phyloP scores from a whole-genome alignment of 1,140 invertebrate genomes.

The Aethina tumida region DNA sequence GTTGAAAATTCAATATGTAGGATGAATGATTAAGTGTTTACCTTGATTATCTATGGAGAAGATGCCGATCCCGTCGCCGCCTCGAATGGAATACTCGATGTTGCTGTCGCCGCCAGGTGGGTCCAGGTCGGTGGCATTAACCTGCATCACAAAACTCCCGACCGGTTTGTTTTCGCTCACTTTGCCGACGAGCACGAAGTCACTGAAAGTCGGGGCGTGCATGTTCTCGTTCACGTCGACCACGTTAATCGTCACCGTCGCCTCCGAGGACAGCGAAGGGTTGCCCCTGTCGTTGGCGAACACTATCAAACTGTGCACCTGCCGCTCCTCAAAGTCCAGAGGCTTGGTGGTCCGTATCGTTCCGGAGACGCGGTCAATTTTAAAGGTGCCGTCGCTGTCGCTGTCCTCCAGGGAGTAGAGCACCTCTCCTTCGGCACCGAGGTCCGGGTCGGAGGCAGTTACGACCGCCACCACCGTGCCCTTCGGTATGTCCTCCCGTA shows the following conservation, averaged over 20 bases:
- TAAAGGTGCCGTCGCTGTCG: constrained; percentile 52
- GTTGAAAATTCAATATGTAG: too few species aligned
- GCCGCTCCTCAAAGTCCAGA: constrained; percentile 77
- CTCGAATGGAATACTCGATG: constrained; percentile 77
- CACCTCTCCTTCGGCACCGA: constrained; percentile 67
- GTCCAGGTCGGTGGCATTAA: constrained; percentile 72
- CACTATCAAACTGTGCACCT: constrained; percentile 79
- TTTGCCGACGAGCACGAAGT: constrained; percentile 61
- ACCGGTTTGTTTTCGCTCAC: constrained; percentile 67
- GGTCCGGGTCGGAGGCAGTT: constrained; percentile 79
- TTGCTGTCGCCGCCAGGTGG: constrained; percentile 63
- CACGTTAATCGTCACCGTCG: constrained; percentile 73
- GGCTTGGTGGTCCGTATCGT: constrained; percentile 64
- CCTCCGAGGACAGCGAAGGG: constrained; percentile 61
- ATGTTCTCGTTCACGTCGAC: constrained; percentile 90
- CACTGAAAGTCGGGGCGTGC: constrained; percentile 72
- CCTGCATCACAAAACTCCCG: constrained; percentile 61
- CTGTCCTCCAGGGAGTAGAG: constrained; percentile 64
- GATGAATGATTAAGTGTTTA: too few species aligned
- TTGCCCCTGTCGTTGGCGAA: constrained; percentile 70
- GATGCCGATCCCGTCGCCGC: constrained; percentile 80
- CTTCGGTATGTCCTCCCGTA: constrained; percentile 82
- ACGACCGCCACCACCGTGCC: constrained; percentile 74
- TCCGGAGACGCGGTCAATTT: constrained; percentile 72
- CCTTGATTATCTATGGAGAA: constrained; percentile 88